Conservation (phyloP, 2,888 invertebrate genomes). For the Coleophora flavipennella region DNA sequence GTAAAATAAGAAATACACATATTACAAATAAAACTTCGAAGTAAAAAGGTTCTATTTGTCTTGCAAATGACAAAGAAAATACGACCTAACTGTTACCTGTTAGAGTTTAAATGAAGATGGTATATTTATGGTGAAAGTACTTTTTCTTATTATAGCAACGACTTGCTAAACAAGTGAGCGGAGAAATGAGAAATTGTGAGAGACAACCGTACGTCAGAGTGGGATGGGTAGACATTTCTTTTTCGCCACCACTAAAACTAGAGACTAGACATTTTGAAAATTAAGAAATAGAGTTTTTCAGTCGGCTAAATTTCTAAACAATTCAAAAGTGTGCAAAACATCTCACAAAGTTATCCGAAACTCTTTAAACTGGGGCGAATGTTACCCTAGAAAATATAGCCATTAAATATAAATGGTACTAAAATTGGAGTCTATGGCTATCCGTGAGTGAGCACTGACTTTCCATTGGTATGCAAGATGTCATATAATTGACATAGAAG, state of each 20-base stretch:
- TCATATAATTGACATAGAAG: too few species aligned
- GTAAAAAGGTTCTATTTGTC: constrained; percentile 33
- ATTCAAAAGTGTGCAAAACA: too few species aligned
- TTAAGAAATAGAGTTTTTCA: too few species aligned
- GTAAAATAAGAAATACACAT: constrained; percentile 71
- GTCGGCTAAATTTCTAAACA: too few species aligned
- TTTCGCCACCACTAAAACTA: constrained; percentile 31
- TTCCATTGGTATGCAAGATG: too few species aligned
- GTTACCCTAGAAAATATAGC: too few species aligned
- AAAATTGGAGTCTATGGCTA: too few species aligned
- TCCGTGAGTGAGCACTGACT: too few species aligned
- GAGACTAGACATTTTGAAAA: constrained; percentile 12
- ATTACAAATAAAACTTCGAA: constrained; percentile 37
- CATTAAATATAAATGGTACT: too few species aligned
- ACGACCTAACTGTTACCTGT: constrained; percentile 7
- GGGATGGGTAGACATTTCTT: constrained; percentile 51
- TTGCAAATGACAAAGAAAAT: constrained; percentile 21
- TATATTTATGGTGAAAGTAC: constrained; percentile 18
- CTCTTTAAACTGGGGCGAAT: too few species aligned
- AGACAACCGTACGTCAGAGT: constrained; percentile 44
- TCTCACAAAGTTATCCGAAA: too few species aligned
- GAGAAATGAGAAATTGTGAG: constrained; percentile 71
- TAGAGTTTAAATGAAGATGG: constrained; percentile 13
- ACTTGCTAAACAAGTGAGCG: constrained; percentile 71
- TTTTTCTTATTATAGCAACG: constrained; percentile 32